phyloP scores from a whole-genome alignment of 2,888 invertebrate species.

The Microdon myrmicae region DNA sequence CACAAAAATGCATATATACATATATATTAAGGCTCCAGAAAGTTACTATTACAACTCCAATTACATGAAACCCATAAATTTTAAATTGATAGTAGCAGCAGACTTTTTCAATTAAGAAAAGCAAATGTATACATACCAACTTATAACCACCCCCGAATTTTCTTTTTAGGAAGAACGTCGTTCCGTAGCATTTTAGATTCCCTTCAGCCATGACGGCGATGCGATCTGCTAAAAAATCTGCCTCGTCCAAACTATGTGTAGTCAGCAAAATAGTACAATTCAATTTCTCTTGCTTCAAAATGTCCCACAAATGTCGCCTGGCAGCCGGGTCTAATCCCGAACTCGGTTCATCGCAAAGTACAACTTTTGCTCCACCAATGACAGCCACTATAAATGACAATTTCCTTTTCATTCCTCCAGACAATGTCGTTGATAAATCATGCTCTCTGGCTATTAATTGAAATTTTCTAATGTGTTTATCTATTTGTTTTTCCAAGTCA shows the following conservation, averaged over 20 bases:
- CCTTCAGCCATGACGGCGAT: conserved; percentile 90
- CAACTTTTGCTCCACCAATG: conserved; percentile 79
- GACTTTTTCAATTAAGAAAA: conserved; percentile 66
- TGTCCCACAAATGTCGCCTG: conserved; percentile 84
- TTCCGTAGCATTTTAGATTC: conserved; percentile 81
- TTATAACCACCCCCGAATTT: conserved; percentile 88
- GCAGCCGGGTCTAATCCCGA: conserved; percentile 90
- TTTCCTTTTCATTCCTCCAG: conserved; percentile 83
- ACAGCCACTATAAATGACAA: conserved; percentile 80
- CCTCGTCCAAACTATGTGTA: conserved; percentile 92
- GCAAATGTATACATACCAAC: conserved; percentile 66
- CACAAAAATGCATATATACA: no score
- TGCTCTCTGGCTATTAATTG: conserved; percentile 76
- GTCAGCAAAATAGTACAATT: conserved; percentile 83
- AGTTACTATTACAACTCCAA: no score
- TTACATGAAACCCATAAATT: no score
- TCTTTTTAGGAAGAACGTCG: conserved; percentile 83
- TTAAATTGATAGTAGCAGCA: conserved; percentile 71
- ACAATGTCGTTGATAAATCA: conserved; percentile 71
- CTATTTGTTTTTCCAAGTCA: conserved; percentile 72
- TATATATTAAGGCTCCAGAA: no score
- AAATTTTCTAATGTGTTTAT: conserved; percentile 73
- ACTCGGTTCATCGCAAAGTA: conserved; percentile 80
- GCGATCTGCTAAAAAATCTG: conserved; percentile 85
- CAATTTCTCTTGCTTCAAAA: conserved; percentile 77